Evolutionary conservation across 2,888 invertebrate genomes (phyloP), one percentile per base, ranked within the genome.

Genomic region (Heliconius hortense): DNA sequence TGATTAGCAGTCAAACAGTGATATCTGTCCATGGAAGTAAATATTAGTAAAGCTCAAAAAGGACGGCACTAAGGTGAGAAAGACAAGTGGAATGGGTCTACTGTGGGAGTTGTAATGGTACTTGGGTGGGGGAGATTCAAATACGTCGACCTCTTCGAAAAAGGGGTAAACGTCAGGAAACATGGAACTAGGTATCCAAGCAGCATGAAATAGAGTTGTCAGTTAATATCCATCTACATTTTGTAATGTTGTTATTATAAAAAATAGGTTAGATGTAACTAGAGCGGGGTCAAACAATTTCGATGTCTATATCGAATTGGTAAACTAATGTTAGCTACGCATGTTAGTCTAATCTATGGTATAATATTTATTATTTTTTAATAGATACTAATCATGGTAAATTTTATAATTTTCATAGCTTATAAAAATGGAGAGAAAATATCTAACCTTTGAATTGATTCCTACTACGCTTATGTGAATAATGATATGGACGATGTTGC

Each of bases 151-250:
- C 15, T 91, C 91, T 79, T 93, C 91, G 74, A 90, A 89, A 83
- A 84, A 92, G 2, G 92, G 90, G 81, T 89, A 91, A 1, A 90
- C 83, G 71, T 92, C 92, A 18, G 88, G 87, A 75, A 88, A 90
- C 82, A 91, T 86, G 18, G 87, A 84, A 78, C 93, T 93, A 73
- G 67, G 31, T 76, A 76, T 83, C 86, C 87, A 81, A 80, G 91
- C 91, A 88, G 93, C 93, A 83, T 92, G 91, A 78, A 89, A 86
- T 77, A 72, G 60, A 71, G 26, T 11, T 26, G 24, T 60, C 26
- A 26, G 21, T 71, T 24, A 71, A 60, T 60, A 35, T 76, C 63
- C 5, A 71, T 43, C 21, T 21, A 59, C 4, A 4, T 53, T n/a
- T 24, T 13, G 4, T 13, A 31, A 56, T n/a, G 4, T 4, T 26